phyloP scores from a whole-genome alignment of 35 echinoderm and acorn worm genomes.

The Heliocidaris erythrogramma region DNA sequence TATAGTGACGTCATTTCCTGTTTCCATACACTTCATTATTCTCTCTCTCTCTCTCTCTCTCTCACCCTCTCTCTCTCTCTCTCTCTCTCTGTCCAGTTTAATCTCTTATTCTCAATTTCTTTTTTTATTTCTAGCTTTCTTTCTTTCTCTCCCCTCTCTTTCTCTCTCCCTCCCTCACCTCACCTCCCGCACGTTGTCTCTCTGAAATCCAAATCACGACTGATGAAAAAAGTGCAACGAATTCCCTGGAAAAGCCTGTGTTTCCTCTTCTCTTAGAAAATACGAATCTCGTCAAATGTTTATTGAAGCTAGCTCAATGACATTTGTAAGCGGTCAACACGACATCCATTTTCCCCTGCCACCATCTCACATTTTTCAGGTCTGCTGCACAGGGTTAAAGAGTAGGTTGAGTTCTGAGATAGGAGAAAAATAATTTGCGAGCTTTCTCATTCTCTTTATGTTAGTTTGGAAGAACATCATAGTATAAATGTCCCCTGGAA shows the following conservation, averaged over 20 bases:
- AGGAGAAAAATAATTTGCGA: too few species aligned
- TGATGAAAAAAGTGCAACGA: neutral
- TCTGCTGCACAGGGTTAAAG: too few species aligned
- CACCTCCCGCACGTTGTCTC: neutral
- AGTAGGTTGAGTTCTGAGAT: too few species aligned
- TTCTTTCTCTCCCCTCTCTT: neutral
- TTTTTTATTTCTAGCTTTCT: neutral
- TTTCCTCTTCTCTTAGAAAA: neutral
- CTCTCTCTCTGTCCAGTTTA: too few species aligned
- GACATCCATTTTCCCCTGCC: neutral
- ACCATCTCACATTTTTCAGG: neutral
- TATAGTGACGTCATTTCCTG: too few species aligned
- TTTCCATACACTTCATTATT: too few species aligned
- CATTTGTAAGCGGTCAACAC: constrained; percentile 1
- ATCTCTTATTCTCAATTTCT: neutral
- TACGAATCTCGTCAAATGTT: constrained; percentile 1
- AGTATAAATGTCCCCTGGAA: too few species aligned
- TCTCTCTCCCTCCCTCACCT: neutral
- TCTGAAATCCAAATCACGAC: too few species aligned
- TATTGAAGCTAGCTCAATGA: constrained; percentile 17
- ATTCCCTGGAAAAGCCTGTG: neutral
- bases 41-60: too few species aligned
- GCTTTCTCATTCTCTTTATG: too few species aligned
- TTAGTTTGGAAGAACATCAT: too few species aligned
- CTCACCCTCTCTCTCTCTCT: too few species aligned